Evolutionary conservation across 2,888 invertebrate species (phyloP), one percentile per base, ranked within the genome.

Genomic region (Cephonodes hylas): DNA sequence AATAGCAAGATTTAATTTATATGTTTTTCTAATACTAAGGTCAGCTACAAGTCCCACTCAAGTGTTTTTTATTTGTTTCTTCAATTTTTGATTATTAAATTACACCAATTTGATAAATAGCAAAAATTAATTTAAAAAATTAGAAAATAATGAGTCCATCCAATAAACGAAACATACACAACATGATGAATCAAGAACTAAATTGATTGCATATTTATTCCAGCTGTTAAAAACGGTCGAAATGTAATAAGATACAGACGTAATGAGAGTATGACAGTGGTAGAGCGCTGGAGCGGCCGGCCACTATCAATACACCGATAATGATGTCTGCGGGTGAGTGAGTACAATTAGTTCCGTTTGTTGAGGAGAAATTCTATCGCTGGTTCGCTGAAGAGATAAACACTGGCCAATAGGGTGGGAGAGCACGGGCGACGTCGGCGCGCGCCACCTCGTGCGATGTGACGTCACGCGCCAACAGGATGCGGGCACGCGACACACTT

Each of bases 341-440:
- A 72, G 72, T 79, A 80, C 80, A 84, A 80, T 84, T 80, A 85
- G 84, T 86, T 87, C 84, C 88, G 84, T 87, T 85, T 85, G 80
- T 82, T 80, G 69, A 79, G 80, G 89, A 91, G 91, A 92, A 91
- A 91, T 89, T 89, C 77, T 88, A 88, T 88, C 85, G 82, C 80
- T 77, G 80, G 84, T 83, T 81, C 75, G 79, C 75, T 65, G 76
- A 70, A 74, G 75, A 82, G 91, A 91, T 91, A 92, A 53, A 91
- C 80, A 83, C 68, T 83, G 74, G 69, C 91, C 91, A 92, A 92
- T 92, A 79, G 84, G 78, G 79, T 81, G 71, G 80, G 76, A 75
- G 85, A 73, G 79, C 80, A 79, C 73, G 70, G 76, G 70, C 85
- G 76, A 87, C 89, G 89, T 84, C 76, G 84, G 67, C 73, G 69